Base-by-base conservation (phyloP, 2,888 invertebrate species). In the Plutella xylostella region DNA sequence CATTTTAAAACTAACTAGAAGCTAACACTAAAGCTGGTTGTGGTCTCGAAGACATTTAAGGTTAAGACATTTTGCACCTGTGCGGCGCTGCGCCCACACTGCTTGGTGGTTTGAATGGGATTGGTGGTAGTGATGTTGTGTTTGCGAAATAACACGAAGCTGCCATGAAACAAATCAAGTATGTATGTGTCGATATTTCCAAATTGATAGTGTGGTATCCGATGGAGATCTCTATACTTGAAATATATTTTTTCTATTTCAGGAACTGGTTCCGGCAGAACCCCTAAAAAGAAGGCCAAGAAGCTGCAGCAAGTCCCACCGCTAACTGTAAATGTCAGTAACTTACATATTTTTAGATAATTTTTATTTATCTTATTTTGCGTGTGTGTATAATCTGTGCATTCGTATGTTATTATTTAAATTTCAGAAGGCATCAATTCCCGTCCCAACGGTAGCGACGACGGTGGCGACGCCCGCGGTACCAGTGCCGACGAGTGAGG, bases 281-380 rank as follows among this genome's bases (percentile, higher is more conserved):
- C 76, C 37, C 72, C 75, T 14, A 82, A 82, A 65, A 82, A 82
- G 67, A 82, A 82, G 67, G 53, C 63, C 28, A 83, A 80, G 62
- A 83, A 80, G 54, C 69, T 69, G 51, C 53, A 63, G 12, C 73
- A 72, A 15, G 19, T 22, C 21, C 62, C 68, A 11, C 63, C 62
- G 44, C 83, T 73, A 77, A 83, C 80, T 72, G 86, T 82, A 72
- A 75, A 49, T 52, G 17, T 30, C 31, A 19, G 45, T 28, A 17
- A 25, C 18, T 19, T 33, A 33, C 15, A 12, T n/a, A 33, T 5
- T 37, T 5, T 17, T 37, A 9, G 6, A 25, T 9, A 5, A 1
- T 35, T 33, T 15, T 7, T 7, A 33, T 33, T n/a, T 15, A 33
- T 37, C 17, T 37, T 12, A 20, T 3, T 18, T 37, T 37, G 37